Conservation (phyloP, 1,140 invertebrate genomes). For the Lineus longissimus region DNA sequence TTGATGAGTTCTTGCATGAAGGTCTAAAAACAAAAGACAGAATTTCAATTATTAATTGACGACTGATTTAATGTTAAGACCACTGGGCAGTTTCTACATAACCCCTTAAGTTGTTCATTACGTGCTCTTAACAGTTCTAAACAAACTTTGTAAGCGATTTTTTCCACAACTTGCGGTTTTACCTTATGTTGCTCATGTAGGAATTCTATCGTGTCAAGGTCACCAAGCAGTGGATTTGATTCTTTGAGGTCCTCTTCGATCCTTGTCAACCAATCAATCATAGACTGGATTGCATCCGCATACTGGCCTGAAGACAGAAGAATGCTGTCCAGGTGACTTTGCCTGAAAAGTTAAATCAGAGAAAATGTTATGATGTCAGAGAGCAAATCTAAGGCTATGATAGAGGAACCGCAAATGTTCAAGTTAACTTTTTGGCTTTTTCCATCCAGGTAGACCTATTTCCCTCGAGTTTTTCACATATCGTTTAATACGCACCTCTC, state of each 20-base stretch:
- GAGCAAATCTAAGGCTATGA: too few relatives aligned
- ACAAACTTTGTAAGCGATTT: too few relatives aligned
- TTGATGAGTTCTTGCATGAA: slow-evolving; percentile 88
- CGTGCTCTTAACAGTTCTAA: too few relatives aligned
- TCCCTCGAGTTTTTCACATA: too few relatives aligned
- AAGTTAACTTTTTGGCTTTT: too few relatives aligned
- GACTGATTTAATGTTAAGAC: neutral
- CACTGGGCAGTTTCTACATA: too few relatives aligned
- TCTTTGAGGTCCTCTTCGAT: slow-evolving; percentile 68
- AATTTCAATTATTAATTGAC: slow-evolving; percentile 3
- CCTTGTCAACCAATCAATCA: slow-evolving; percentile 89
- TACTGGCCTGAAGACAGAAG: slow-evolving; percentile 90
- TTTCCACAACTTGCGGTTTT: slow-evolving; percentile 12
- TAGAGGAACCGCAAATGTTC: too few relatives aligned
- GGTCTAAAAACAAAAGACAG: slow-evolving; percentile 56
- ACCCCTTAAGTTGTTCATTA: too few relatives aligned
- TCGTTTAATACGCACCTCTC: slow-evolving; percentile 59
- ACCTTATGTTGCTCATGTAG: slow-evolving; percentile 89
- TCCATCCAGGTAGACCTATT: too few relatives aligned
- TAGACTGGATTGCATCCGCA: slow-evolving; percentile 89
- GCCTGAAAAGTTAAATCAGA: slow-evolving; percentile 57
- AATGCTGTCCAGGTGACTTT: slow-evolving; percentile 90
- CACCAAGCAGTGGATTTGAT: slow-evolving; percentile 84
- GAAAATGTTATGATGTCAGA: neutral
- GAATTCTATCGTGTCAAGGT: slow-evolving; percentile 91